phyloP scores from a whole-genome alignment of 1,140 invertebrate genomes.

The Cryptotermes secundus region DNA sequence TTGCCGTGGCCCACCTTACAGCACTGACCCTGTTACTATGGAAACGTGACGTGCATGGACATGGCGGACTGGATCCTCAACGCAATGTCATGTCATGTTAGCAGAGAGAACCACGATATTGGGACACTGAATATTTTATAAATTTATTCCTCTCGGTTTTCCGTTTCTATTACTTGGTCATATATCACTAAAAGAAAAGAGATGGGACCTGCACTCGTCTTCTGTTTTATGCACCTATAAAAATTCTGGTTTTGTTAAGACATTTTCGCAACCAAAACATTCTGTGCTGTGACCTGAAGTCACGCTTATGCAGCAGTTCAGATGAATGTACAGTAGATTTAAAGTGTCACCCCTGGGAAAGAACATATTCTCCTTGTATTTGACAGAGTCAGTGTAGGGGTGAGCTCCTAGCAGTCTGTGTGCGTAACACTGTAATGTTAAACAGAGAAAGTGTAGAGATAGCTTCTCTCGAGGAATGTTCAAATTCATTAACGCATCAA shows the following conservation, averaged over 20 bases:
- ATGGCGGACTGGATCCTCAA: neutral
- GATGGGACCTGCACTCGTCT: neutral
- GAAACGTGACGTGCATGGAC: neutral
- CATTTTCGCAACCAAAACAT: neutral
- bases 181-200: neutral
- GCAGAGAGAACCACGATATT: neutral
- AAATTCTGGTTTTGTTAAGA: neutral
- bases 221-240: neutral
- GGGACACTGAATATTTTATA: neutral
- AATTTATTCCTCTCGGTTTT: neutral
- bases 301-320: neutral
- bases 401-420: too few relatives aligned
- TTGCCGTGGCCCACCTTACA: neutral
- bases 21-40: neutral
- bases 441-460: too few relatives aligned
- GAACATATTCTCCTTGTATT: too few relatives aligned
- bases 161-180: neutral
- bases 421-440: too few relatives aligned
- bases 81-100: neutral
- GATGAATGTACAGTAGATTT: too few relatives aligned
- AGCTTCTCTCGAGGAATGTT: too few relatives aligned
- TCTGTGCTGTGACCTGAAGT: neutral
- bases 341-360: too few relatives aligned
- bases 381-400: too few relatives aligned
- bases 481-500: too few relatives aligned